Percentiles rank a stretch among this genome's conserved stretches.
These are phyloP conservation scores for Parauchenoglanis punctatus DNA, from an alignment of 2,797 vertebrate species.

Conservation along the genomic window DNA sequence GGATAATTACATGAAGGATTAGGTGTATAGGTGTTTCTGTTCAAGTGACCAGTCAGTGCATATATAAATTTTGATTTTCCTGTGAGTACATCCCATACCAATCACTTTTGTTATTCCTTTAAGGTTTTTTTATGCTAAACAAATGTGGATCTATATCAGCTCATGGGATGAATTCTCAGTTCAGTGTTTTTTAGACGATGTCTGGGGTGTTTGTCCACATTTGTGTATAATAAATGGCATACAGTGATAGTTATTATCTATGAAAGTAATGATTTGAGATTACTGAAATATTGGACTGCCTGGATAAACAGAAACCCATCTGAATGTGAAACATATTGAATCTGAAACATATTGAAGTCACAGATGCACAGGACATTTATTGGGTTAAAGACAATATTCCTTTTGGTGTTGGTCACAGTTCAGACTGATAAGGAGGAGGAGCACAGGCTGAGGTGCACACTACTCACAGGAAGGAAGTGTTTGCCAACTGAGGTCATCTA, in stretches of 20 bases:
- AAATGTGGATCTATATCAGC: background rate
- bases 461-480: conserved; percentile 63
- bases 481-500: conserved; percentile 60
- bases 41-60: no score
- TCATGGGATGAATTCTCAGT: conserved; percentile 1
- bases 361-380: background rate
- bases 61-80: background rate
- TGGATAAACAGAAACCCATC: background rate
- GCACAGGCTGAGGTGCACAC: conserved; percentile 35
- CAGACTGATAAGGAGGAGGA: background rate
- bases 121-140: background rate
- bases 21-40: no score
- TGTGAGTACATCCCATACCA: background rate
- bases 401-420: background rate
- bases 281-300: background rate
- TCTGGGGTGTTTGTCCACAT: background rate
- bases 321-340: background rate
- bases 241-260: conserved; percentile 15
- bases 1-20: no score
- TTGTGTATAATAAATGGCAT: conserved; percentile 9
- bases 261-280: background rate
- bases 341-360: background rate
- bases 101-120: background rate
- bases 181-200: background rate
- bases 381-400: background rate